phyloP scores from a whole-genome alignment of 1,140 invertebrate genomes.

The Trachymyrmex septentrionalis region DNA sequence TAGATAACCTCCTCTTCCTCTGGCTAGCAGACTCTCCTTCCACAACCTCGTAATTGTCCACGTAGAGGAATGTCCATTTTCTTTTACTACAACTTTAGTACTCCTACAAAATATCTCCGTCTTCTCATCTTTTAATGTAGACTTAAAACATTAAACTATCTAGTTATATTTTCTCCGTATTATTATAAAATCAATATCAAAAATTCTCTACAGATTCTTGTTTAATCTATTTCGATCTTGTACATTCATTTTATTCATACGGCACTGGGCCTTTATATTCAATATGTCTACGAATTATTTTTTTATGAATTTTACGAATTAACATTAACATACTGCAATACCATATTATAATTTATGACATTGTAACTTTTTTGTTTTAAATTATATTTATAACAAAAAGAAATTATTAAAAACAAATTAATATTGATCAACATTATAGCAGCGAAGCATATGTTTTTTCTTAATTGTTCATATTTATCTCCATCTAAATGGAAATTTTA shows the following conservation, averaged over 20 bases:
- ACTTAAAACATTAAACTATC: background rate
- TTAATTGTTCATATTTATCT: constrained; percentile 69
- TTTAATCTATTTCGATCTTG: background rate
- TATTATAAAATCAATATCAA: background rate
- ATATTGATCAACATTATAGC: constrained; percentile 58
- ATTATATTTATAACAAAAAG: background rate
- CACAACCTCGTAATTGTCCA: no score
- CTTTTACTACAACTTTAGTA: no score
- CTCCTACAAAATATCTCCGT: no score
- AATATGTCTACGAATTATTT: background rate
- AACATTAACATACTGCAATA: background rate
- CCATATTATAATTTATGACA: background rate
- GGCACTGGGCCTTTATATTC: background rate
- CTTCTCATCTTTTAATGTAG: no score
- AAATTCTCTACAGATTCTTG: background rate
- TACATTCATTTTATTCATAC: background rate
- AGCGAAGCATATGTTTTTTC: constrained; percentile 63
- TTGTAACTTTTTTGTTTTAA: constrained; percentile 3
- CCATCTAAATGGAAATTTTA: constrained; percentile 70
- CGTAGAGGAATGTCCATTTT: no score
- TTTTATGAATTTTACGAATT: background rate
- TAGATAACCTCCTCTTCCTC: no score
- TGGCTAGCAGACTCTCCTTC: no score
- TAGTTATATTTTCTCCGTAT: background rate
- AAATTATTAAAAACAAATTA: constrained; percentile 1